phyloP scores from a whole-genome alignment of 2,888 invertebrate genomes.

The Epirrhoe tristata region DNA sequence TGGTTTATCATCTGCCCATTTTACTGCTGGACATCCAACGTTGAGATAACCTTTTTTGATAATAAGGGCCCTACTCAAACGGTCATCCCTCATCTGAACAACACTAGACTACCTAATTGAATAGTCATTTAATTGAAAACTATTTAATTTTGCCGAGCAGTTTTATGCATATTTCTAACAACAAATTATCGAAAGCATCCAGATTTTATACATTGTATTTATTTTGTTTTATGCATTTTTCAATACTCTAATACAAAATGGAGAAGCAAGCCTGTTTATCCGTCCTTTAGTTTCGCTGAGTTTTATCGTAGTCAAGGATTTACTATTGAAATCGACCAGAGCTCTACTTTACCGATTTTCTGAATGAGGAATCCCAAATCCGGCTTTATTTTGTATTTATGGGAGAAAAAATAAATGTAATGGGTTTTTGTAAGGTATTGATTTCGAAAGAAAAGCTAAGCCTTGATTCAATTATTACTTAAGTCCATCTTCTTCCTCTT shows the following conservation, averaged over 20 bases:
- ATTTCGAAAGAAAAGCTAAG: not conserved
- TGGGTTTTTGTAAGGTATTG: conserved; percentile 1
- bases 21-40: too few relatives aligned
- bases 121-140: too few relatives aligned
- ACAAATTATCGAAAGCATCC: too few relatives aligned
- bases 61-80: too few relatives aligned
- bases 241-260: not conserved
- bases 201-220: not conserved
- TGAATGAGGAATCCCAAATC: not conserved
- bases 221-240: not conserved
- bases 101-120: too few relatives aligned
- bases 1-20: not conserved
- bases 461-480: not conserved
- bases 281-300: not conserved
- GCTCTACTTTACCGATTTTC: conserved; percentile 5
- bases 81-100: too few relatives aligned
- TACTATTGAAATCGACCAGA: conserved; percentile 8
- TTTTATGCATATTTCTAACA: too few relatives aligned
- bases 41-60: not conserved
- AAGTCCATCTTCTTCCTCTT: too few relatives aligned
- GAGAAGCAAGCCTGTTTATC: not conserved
- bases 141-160: too few relatives aligned
- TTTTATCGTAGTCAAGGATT: conserved; percentile 6
- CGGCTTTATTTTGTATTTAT: not conserved
- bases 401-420: not conserved